phyloP scores from a whole-genome alignment of 2,888 invertebrate species.

The Agriopis marginaria region DNA sequence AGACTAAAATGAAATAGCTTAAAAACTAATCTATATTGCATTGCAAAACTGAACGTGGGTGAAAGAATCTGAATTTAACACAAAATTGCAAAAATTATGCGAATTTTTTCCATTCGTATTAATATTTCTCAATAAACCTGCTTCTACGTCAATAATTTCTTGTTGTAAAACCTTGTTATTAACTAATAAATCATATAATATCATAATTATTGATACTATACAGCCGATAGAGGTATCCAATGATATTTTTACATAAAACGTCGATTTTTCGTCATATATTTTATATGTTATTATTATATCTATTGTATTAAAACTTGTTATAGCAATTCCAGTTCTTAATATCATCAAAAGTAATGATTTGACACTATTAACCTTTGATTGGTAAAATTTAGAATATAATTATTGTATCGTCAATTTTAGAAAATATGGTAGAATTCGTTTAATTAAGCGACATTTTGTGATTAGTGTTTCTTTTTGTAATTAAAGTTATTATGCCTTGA shows the following conservation, averaged over 20 bases:
- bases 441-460: not conserved
- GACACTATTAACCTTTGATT: slow-evolving; percentile 31
- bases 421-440: not conserved
- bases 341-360: slow-evolving; percentile 19
- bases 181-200: slow-evolving; percentile 13
- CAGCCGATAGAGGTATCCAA: not conserved
- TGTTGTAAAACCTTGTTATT: slow-evolving; percentile 8
- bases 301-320: slow-evolving; percentile 23
- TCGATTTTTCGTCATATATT: slow-evolving; percentile 10
- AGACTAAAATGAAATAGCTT: slow-evolving; percentile 18
- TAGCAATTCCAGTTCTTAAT: slow-evolving; percentile 2
- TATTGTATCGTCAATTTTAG: not conserved
- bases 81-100: slow-evolving; percentile 25
- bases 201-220: slow-evolving; percentile 1
- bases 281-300: slow-evolving; percentile 8
- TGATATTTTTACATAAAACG: slow-evolving; percentile 16
- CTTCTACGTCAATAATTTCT: slow-evolving; percentile 2
- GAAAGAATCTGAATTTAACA: slow-evolving; percentile 13
- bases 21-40: slow-evolving; percentile 23
- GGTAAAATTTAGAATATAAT: slow-evolving; percentile 9
- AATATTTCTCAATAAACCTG: slow-evolving; percentile 19
- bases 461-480: slow-evolving; percentile 2
- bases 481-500: slow-evolving; percentile 2
- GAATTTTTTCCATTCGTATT: slow-evolving; percentile 18
- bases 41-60: slow-evolving; percentile 13